Percentiles rank a stretch among this genome's conserved stretches.
phyloP scores from a whole-genome alignment of 2,113 vertebrate genomes.

The Phoenicopterus ruber region DNA sequence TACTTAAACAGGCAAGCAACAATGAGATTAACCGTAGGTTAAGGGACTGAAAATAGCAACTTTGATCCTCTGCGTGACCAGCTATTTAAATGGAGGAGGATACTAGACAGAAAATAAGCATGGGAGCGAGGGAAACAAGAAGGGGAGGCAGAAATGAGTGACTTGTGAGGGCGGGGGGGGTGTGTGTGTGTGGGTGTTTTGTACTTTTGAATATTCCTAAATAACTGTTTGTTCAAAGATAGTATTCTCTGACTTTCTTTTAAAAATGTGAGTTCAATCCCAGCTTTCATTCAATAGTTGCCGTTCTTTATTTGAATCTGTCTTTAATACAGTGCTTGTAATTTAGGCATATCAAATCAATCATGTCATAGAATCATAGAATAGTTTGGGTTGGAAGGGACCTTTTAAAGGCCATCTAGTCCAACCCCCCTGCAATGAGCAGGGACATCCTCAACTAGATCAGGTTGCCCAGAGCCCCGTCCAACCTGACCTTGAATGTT shows the following conservation, averaged over 20 bases:
- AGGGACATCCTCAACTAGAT: no score
- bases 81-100: not conserved
- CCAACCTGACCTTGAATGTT: no score
- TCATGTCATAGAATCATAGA: no score
- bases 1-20: slow-evolving; percentile 6
- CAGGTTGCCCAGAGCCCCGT: no score
- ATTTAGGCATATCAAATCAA: not conserved
- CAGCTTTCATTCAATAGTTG: not conserved
- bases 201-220: not conserved
- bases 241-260: not conserved
- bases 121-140: not conserved
- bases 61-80: slow-evolving; percentile 28
- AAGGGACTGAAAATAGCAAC: slow-evolving; percentile 50
- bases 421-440: no score
- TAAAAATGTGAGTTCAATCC: not conserved
- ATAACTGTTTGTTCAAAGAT: not conserved
- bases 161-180: not conserved
- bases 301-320: not conserved
- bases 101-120: not conserved
- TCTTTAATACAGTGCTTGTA: not conserved
- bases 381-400: no score
- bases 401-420: no score
- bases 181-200: not conserved
- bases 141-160: not conserved
- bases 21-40: slow-evolving; percentile 28